Conservation (phyloP, 2,888 invertebrate species). For the Drosophila borborema region DNA sequence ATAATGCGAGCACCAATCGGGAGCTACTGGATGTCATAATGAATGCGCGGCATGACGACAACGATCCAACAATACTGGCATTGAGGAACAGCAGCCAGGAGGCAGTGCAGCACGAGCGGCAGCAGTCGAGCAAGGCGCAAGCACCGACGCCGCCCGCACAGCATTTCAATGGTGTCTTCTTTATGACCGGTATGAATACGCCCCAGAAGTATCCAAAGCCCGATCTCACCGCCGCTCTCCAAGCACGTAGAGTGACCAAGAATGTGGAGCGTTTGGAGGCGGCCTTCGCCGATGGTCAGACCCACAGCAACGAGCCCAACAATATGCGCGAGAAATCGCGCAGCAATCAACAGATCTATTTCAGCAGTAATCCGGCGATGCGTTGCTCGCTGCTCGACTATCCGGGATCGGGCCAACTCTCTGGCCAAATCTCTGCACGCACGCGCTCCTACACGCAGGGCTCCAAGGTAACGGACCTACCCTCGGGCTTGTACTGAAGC, state of each 20-base stretch:
- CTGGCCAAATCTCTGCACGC: conserved; percentile 88
- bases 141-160: conserved; percentile 83
- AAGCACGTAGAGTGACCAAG: conserved; percentile 89
- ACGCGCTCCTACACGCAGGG: conserved; percentile 85
- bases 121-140: conserved; percentile 47
- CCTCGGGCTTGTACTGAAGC: conserved; percentile 89
- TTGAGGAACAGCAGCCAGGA: conserved; percentile 79
- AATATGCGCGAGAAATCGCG: conserved; percentile 87
- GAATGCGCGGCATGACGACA: conserved; percentile 86
- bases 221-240: conserved; percentile 86
- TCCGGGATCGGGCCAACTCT: conserved; percentile 86
- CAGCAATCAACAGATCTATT: conserved; percentile 84
- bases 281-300: conserved; percentile 84
- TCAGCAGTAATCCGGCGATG: conserved; percentile 83
- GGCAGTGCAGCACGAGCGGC: conserved; percentile 13
- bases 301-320: conserved; percentile 87
- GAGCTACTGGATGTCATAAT: conserved; percentile 87
- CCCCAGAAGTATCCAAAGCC: conserved; percentile 85
- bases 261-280: conserved; percentile 91
- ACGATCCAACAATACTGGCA: conserved; percentile 84
- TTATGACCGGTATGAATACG: conserved; percentile 86
- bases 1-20: conserved; percentile 85
- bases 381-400: conserved; percentile 84
- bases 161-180: conserved; percentile 88
- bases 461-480: conserved; percentile 90